A percentile compares a stretch with the other conserved stretches of the same genome.
These are phyloP conservation scores for Ptilonorhynchus violaceus DNA, from an alignment of 2,113 vertebrate species.

Conservation along the genomic window DNA sequence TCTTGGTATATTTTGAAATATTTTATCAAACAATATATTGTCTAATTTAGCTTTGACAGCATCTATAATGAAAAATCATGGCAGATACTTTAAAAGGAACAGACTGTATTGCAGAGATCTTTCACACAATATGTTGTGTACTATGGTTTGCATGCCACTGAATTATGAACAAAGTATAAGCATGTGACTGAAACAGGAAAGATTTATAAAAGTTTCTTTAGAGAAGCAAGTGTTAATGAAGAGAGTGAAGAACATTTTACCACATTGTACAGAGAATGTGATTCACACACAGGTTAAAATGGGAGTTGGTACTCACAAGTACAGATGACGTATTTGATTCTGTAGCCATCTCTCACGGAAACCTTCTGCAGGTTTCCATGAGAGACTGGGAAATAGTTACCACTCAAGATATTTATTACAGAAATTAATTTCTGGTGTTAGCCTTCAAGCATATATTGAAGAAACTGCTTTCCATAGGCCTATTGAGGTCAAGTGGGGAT, in stretches of 20 bases:
- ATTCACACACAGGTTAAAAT: not conserved
- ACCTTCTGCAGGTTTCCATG: not conserved
- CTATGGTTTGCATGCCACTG: not conserved
- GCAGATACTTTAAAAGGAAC: not conserved
- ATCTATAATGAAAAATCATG: slow-evolving; percentile 1
- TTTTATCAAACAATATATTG: not conserved
- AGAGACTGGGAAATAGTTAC: not conserved
- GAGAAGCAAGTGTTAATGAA: not conserved
- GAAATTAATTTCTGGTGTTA: not conserved
- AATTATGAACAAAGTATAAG: not conserved
- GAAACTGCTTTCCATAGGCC: not conserved
- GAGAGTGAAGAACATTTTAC: not conserved
- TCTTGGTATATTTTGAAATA: slow-evolving; percentile 6
- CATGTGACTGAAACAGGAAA: not conserved
- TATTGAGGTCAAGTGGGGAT: not conserved
- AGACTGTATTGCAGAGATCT: not conserved
- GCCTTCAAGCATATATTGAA: not conserved
- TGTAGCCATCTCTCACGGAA: not conserved
- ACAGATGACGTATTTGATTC: not conserved
- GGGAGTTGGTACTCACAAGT: not conserved
- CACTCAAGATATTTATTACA: not conserved
- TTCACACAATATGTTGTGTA: not conserved
- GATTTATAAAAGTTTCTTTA: not conserved
- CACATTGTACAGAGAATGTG: not conserved
- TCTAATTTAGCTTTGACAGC: slow-evolving; percentile 5